These are phyloP conservation scores for Baronia brevicornis DNA, from an alignment of 2,888 invertebrate species.

Conservation along the genomic window DNA sequence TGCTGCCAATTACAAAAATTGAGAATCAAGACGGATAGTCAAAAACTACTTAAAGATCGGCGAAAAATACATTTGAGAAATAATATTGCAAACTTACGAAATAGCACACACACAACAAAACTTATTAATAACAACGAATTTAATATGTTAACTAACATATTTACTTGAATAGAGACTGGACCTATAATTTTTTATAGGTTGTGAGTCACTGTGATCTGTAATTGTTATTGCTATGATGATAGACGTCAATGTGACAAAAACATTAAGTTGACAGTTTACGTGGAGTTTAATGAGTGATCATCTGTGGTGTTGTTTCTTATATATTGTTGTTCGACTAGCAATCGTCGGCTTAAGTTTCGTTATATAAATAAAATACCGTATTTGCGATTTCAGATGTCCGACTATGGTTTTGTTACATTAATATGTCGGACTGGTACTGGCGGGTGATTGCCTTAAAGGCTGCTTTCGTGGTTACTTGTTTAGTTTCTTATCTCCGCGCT, in stretches of 20 bases:
- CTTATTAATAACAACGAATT: no score
- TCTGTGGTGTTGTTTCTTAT: slow-evolving; percentile 22
- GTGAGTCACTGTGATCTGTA: no score
- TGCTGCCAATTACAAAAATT: neutral
- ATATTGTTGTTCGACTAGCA: slow-evolving; percentile 24
- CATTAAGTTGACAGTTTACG: slow-evolving; percentile 28
- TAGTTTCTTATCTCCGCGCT: slow-evolving; percentile 49
- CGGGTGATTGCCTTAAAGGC: slow-evolving; percentile 54
- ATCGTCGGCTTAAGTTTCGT: slow-evolving; percentile 43
- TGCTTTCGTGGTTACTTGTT: slow-evolving; percentile 48
- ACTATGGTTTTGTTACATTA: slow-evolving; percentile 52
- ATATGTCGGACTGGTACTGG: slow-evolving; percentile 70
- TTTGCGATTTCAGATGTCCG: slow-evolving; percentile 52
- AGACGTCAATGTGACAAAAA: no score
- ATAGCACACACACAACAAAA: no score
- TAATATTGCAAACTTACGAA: no score
- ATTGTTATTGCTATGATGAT: no score
- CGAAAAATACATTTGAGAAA: no score
- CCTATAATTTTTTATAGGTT: no score
- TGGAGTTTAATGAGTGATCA: slow-evolving; percentile 29
- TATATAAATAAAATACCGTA: slow-evolving; percentile 38
- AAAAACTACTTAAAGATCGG: no score
- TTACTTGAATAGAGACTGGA: no score
- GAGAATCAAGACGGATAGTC: no score
- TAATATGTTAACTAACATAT: no score